These are phyloP conservation scores for Agrilus planipennis DNA, from an alignment of 1,140 invertebrate genomes.

Conservation along the genomic window DNA sequence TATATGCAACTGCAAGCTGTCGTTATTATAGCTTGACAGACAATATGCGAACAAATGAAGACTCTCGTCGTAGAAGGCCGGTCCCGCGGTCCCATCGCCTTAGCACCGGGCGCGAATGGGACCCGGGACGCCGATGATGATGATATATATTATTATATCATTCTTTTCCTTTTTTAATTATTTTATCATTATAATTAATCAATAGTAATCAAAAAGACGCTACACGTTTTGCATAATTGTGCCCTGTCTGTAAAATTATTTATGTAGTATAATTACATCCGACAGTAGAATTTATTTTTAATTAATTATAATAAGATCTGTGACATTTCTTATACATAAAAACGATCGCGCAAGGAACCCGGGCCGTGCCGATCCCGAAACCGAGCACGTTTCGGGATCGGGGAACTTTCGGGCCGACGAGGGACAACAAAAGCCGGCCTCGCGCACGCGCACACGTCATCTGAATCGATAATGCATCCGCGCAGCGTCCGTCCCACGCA, in stretches of 20 bases:
- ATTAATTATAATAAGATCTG: conserved; percentile 14
- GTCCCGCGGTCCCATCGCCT: background rate
- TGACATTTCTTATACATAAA: conserved; percentile 24
- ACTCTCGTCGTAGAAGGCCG: background rate
- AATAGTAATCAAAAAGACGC: conserved; percentile 2
- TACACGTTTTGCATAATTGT: conserved; percentile 11
- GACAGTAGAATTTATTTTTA: conserved; percentile 13
- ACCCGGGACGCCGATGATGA: no score
- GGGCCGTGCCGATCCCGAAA: conserved; percentile 5
- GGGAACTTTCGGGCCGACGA: conserved; percentile 1
- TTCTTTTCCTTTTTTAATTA: no score
- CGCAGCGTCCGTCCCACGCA: background rate
- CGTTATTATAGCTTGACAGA: conserved; percentile 3
- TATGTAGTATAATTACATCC: conserved; percentile 6
- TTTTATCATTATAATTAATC: background rate
- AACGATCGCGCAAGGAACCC: conserved; percentile 13
- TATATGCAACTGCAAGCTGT: conserved; percentile 8
- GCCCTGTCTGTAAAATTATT: conserved; percentile 12
- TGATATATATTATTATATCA: no score
- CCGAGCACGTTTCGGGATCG: background rate
- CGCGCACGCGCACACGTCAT: conserved; percentile 7
- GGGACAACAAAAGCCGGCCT: conserved; percentile 10
- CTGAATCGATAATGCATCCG: conserved; percentile 1
- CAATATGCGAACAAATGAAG: conserved; percentile 5
- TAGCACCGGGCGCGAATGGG: background rate